Percentiles rank a stretch among this genome's conserved stretches.
Conservation (phyloP, 2,113 vertebrate genomes). For the Pseudopipra pipra region DNA sequence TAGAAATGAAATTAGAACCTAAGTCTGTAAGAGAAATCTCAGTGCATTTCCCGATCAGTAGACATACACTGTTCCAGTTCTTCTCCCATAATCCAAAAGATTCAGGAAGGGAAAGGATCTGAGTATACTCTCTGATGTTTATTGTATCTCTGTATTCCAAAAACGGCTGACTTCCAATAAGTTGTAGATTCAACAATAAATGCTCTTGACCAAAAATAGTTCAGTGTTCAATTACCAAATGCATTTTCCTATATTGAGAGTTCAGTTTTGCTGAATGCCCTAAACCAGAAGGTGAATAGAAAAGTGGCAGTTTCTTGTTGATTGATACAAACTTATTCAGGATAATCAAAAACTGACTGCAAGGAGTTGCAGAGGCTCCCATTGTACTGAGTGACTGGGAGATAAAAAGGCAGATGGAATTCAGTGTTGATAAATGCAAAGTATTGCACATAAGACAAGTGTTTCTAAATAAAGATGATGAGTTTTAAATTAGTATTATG, state of each 20-base stretch:
- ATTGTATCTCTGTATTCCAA: neutral
- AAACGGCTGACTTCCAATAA: constrained; percentile 42
- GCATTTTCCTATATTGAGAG: neutral
- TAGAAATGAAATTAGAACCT: constrained; percentile 36
- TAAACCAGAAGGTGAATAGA: neutral
- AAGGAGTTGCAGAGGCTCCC: neutral
- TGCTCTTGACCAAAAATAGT: constrained; percentile 57
- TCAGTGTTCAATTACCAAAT: neutral
- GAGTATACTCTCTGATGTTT: neutral
- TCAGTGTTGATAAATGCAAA: neutral
- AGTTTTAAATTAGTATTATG: neutral
- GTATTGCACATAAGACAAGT: neutral
- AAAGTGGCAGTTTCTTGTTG: neutral
- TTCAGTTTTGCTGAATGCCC: constrained; percentile 19
- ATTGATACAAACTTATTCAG: neutral
- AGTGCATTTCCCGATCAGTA: neutral
- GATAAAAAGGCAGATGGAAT: neutral
- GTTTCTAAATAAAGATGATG: neutral
- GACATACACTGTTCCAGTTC: neutral
- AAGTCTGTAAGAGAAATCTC: constrained; percentile 24
- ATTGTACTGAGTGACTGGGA: neutral
- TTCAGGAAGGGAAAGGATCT: neutral
- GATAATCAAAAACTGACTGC: neutral
- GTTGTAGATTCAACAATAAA: constrained; percentile 45
- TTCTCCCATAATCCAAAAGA: neutral